These are phyloP conservation scores for Microctonus brassicae DNA, from an alignment of 2,888 invertebrate genomes.

Conservation along the genomic window DNA sequence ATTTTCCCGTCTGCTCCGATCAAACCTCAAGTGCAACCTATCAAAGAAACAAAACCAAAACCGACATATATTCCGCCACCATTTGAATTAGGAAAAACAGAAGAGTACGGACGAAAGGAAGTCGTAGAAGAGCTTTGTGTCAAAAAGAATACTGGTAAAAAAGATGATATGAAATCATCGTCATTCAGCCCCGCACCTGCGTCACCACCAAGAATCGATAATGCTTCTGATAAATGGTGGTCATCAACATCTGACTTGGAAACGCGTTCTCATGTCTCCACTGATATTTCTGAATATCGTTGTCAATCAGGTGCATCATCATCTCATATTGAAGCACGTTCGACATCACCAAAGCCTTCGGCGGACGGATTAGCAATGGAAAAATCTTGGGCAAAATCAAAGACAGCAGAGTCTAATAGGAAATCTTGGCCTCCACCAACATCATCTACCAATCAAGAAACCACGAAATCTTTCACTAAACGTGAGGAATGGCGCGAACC, in stretches of 20 bases:
- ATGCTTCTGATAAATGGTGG: slow-evolving; percentile 48
- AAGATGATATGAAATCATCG: slow-evolving; percentile 40
- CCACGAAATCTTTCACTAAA: slow-evolving; percentile 56
- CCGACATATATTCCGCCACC: slow-evolving; percentile 60
- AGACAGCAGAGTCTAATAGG: slow-evolving; percentile 68
- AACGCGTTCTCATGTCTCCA: slow-evolving; percentile 61
- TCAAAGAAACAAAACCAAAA: slow-evolving; percentile 45
- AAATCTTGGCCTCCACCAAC: slow-evolving; percentile 72
- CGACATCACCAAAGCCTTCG: slow-evolving; percentile 72
- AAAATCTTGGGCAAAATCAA: slow-evolving; percentile 76
- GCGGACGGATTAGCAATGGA: slow-evolving; percentile 78
- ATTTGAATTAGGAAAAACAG: slow-evolving; percentile 54
- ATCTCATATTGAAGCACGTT: slow-evolving; percentile 53
- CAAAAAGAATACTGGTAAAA: slow-evolving; percentile 49
- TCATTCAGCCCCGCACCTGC: slow-evolving; percentile 36
- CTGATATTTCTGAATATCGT: slow-evolving; percentile 61
- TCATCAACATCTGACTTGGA: slow-evolving; percentile 61
- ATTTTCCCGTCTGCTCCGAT: slow-evolving; percentile 69
- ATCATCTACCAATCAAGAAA: slow-evolving; percentile 36
- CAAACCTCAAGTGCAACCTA: slow-evolving; percentile 43
- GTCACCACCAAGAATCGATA: slow-evolving; percentile 39
- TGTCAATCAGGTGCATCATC: slow-evolving; percentile 60
- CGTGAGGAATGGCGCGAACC: slow-evolving; percentile 62
- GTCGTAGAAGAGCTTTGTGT: slow-evolving; percentile 52
- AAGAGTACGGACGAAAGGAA: slow-evolving; percentile 48